phyloP scores from a whole-genome alignment of 2,888 invertebrate genomes.

The Alcis repandata region DNA sequence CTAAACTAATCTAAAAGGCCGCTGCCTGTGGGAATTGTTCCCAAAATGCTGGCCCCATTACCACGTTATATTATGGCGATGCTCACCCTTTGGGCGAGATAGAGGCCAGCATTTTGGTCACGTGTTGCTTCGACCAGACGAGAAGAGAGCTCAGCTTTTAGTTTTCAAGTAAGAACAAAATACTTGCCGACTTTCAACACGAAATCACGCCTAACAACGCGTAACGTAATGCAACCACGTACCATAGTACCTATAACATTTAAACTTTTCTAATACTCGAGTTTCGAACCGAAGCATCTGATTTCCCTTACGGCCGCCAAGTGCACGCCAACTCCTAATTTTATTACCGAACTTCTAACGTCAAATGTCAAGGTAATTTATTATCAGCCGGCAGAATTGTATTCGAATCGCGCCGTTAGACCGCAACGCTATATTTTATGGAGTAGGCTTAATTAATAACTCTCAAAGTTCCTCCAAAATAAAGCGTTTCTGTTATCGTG shows the following conservation, averaged over 20 bases:
- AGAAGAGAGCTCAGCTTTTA: no score
- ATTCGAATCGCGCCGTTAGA: conserved; percentile 35
- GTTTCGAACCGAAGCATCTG: conserved; percentile 18
- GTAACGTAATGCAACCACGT: background rate
- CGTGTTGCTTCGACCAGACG: no score
- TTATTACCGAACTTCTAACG: conserved; percentile 49
- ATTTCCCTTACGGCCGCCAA: conserved; percentile 35
- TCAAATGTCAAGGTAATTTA: conserved; percentile 62
- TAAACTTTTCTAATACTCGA: conserved; percentile 20
- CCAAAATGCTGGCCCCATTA: no score
- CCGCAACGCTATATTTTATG: conserved; percentile 53
- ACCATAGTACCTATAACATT: background rate
- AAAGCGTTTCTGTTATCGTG: conserved; percentile 69
- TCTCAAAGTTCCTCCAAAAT: conserved; percentile 62
- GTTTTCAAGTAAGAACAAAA: no score
- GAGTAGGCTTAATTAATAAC: conserved; percentile 67
- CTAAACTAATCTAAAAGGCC: no score
- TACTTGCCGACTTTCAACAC: no score
- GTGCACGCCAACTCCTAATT: conserved; percentile 40
- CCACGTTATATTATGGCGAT: no score
- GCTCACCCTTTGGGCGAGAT: no score
- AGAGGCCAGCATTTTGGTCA: no score
- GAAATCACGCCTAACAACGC: background rate
- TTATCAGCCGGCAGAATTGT: conserved; percentile 51
- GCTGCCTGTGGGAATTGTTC: no score